A percentile compares a stretch with the other conserved stretches of the same genome.
Conservation (phyloP, 53 echinoderm and acorn worm genomes). For the Patiria pectinifera region DNA sequence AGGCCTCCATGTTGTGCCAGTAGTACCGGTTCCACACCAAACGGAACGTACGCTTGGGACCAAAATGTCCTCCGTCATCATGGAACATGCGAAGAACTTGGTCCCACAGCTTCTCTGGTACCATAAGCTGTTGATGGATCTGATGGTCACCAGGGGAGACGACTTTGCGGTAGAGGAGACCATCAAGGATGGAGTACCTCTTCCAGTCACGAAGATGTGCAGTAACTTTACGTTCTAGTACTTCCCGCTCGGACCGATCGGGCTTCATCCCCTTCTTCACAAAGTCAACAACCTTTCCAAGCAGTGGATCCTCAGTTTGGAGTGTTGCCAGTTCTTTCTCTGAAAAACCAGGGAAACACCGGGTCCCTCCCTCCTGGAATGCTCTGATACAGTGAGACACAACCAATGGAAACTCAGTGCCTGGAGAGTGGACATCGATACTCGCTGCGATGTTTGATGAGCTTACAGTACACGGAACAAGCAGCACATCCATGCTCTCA, state of each 20-base stretch:
- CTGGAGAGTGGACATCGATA: not conserved
- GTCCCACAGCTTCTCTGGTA: not conserved
- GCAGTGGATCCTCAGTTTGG: constrained; percentile 13
- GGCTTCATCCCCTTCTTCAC: constrained; percentile 26
- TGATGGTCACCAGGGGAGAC: not conserved
- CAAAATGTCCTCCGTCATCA: no score
- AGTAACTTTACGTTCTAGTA: not conserved
- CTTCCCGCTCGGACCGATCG: not conserved
- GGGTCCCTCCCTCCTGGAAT: constrained; percentile 3
- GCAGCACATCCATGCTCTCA: not conserved
- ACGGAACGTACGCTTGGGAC: no score
- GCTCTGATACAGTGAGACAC: constrained; percentile 2
- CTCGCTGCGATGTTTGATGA: not conserved
- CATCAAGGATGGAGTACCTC: not conserved
- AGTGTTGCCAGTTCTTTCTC: not conserved
- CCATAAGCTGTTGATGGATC: constrained; percentile 20
- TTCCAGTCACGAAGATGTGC: constrained; percentile 13
- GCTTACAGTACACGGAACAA: not conserved
- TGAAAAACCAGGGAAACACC: constrained; percentile 18
- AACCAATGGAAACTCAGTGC: not conserved
- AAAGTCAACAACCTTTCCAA: not conserved
- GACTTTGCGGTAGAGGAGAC: not conserved
- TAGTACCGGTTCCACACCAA: no score
- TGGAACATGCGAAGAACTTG: no score
- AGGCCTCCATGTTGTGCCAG: no score